phyloP scores from a whole-genome alignment of 2,797 vertebrate genomes.

The Podargus strigoides region DNA sequence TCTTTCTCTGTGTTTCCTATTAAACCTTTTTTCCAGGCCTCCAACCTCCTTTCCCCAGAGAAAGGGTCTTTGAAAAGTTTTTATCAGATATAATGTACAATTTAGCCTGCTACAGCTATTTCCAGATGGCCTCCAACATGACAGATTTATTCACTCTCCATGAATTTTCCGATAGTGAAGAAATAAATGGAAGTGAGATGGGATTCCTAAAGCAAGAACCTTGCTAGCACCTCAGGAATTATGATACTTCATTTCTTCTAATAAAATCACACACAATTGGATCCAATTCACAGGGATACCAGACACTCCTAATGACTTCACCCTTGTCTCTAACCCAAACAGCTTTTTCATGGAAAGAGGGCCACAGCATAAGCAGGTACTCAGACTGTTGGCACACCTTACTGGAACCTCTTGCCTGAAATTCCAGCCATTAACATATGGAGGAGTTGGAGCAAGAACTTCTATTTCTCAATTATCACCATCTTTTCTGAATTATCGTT shows the following conservation, averaged over 20 bases:
- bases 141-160: not conserved
- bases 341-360: constrained; percentile 7
- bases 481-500: not conserved
- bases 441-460: not conserved
- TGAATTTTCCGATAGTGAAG: not conserved
- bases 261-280: not conserved
- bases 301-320: constrained; percentile 14
- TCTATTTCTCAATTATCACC: constrained; percentile 22
- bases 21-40: not conserved
- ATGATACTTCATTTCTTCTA: not conserved
- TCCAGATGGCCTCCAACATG: not conserved
- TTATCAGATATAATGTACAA: not conserved
- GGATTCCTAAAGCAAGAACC: not conserved
- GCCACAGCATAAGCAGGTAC: constrained; percentile 22
- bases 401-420: not conserved
- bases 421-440: constrained; percentile 19
- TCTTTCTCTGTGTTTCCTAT: not conserved
- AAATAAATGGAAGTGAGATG: not conserved
- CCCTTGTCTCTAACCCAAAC: constrained; percentile 32
- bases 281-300: not conserved
- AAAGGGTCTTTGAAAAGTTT: not conserved
- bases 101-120: not conserved
- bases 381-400: constrained; percentile 27
- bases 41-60: not conserved
- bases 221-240: not conserved